phyloP scores from a whole-genome alignment of 2,113 vertebrate species.

The Lonchura striata region DNA sequence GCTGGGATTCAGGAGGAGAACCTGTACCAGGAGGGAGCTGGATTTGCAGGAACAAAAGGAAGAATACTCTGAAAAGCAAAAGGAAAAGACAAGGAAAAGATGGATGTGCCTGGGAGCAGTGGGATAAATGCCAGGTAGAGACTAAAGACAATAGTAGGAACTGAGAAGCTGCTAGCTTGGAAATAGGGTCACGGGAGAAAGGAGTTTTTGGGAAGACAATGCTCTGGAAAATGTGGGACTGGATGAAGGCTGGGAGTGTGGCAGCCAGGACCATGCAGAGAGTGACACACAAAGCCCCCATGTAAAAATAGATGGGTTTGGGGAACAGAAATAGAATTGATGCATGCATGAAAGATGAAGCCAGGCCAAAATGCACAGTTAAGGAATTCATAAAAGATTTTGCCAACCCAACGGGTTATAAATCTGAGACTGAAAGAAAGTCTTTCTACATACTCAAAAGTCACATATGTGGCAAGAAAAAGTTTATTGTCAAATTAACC shows the following conservation, averaged over 20 bases:
- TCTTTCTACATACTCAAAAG: not conserved
- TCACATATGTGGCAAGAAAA: not conserved
- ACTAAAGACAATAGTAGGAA: not conserved
- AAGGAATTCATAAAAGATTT: not conserved
- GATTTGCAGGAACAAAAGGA: not conserved
- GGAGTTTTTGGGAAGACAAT: not conserved
- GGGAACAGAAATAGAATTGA: constrained; percentile 10
- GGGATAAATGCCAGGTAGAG: not conserved
- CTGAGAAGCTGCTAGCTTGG: not conserved
- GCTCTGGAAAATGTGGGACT: not conserved
- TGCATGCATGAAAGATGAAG: not conserved
- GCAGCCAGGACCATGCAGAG: not conserved
- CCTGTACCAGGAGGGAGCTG: not conserved
- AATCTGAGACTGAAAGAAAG: not conserved
- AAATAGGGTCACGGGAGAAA: not conserved
- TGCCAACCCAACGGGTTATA: not conserved
- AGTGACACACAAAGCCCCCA: not conserved
- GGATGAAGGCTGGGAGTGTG: not conserved
- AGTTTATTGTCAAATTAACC: not conserved
- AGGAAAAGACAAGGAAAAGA: not conserved
- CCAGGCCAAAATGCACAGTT: not conserved
- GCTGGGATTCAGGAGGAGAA: not conserved
- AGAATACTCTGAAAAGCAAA: not conserved
- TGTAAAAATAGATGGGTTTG: constrained; percentile 23
- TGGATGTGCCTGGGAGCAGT: not conserved